These are phyloP conservation scores for Mormyrops boulengeri DNA, from an alignment of 2,797 vertebrate species.

Conservation along the genomic window DNA sequence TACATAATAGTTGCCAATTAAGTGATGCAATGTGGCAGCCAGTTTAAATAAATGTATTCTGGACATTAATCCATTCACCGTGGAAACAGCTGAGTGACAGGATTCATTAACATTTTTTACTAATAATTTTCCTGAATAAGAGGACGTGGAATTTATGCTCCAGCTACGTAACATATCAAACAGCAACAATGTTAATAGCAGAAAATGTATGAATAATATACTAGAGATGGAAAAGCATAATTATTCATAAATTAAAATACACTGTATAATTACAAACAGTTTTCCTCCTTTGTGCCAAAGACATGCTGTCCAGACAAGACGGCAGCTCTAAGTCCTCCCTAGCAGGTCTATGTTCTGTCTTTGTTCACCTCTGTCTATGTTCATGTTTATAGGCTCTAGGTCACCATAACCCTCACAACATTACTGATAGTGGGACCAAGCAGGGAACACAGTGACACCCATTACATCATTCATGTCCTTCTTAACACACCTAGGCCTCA, in stretches of 20 bases:
- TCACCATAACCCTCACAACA: background rate
- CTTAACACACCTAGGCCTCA: background rate
- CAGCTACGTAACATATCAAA: background rate
- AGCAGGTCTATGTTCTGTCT: background rate
- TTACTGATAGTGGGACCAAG: background rate
- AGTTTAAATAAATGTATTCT: background rate
- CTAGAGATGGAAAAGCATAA: background rate
- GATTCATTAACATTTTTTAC: conserved; percentile 10
- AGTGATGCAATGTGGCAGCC: background rate
- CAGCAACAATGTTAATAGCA: conserved; percentile 4
- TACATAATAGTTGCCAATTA: conserved; percentile 1
- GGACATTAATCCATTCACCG: background rate
- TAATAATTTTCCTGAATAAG: background rate
- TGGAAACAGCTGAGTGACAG: background rate
- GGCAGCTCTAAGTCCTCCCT: background rate
- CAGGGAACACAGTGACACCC: background rate
- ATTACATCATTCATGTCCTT: background rate
- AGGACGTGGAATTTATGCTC: background rate
- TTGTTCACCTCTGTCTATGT: background rate
- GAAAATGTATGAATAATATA: conserved; percentile 7
- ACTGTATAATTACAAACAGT: background rate
- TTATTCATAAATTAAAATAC: background rate
- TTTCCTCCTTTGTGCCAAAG: background rate
- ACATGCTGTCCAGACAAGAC: background rate
- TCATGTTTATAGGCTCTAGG: background rate